phyloP scores from a whole-genome alignment of 2,888 invertebrate genomes.

The Caenorhabditis becei region DNA sequence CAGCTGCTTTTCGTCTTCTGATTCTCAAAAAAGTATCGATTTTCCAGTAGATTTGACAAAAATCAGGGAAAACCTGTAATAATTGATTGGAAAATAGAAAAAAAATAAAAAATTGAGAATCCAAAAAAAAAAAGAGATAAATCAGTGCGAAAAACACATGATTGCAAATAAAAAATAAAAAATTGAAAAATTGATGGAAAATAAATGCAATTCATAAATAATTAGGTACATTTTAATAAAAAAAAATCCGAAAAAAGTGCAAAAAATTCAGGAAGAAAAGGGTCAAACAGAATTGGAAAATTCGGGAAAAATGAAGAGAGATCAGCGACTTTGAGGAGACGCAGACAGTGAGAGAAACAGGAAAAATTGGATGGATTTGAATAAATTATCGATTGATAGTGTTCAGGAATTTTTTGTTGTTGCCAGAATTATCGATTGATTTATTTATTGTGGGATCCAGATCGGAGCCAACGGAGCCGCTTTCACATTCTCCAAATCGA shows the following conservation, averaged over 20 bases:
- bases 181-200: no score
- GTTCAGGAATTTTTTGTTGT: no score
- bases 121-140: background rate
- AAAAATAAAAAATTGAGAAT: background rate
- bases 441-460: conserved; percentile 72
- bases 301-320: background rate
- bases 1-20: no score
- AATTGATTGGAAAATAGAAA: background rate
- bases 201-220: conserved; percentile 8
- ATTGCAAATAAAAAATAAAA: no score
- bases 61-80: background rate
- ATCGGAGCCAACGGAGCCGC: conserved; percentile 84
- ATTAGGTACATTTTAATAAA: conserved; percentile 1
- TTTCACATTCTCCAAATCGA: conserved; percentile 84
- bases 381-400: no score
- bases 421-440: background rate
- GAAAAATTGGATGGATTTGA: background rate
- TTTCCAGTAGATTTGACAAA: background rate
- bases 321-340: background rate
- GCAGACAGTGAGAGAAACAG: background rate
- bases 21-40: background rate
- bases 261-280: background rate
- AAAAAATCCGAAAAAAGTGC: no score
- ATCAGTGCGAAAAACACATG: conserved; percentile 20
- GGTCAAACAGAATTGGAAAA: background rate